Evolutionary conservation across 2,113 vertebrate species (phyloP), one percentile per base, ranked within the genome.

Genomic region (Boulengeromyrus knoepffleri): DNA sequence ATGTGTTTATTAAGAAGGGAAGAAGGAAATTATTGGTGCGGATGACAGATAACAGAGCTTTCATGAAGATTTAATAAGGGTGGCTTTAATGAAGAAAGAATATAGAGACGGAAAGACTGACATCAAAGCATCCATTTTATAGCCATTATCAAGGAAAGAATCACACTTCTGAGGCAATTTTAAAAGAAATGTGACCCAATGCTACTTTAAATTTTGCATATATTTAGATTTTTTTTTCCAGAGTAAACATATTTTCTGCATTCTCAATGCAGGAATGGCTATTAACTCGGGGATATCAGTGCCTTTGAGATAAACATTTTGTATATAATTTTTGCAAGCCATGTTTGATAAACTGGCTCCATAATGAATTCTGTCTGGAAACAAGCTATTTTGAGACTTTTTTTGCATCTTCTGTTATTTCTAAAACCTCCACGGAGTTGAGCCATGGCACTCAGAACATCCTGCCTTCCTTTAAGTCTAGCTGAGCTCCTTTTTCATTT

Each of bases 21-120:
- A 91, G 88, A 80, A 88, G 89, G 52, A 90, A 91, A 88, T 86
- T 58, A 92, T 92, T 74, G 45, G 90, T 49, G 24, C 66, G 90
- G 85, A 89, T 91, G 85, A 91, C 88, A 85, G 90, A 92, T 92
- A 92, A 91, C 85, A 88, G 90, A 90, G 83, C 90, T 91, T 89
- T 93, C 91, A 91, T 93, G 70, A 77, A 88, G 89, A 89, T 92
- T 92, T 93, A 91, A 93, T 91, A 92, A 89, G 47, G 88, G 47
- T 47, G 66, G 89, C 89, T 89, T 58, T 50, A 87, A 90, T 88
- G 88, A 89, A 88, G 31, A 90, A 90, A 91, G 49, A 89, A 89
- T 27, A 90, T 88, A 88, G 49, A 88, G 85, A 90, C 47, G 58
- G 56, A 88, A 89, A 90, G 58, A 80, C 31, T 36, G 90, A 77